These are phyloP conservation scores for Venturia canescens DNA, from an alignment of 1,140 invertebrate species.

Conservation along the genomic window DNA sequence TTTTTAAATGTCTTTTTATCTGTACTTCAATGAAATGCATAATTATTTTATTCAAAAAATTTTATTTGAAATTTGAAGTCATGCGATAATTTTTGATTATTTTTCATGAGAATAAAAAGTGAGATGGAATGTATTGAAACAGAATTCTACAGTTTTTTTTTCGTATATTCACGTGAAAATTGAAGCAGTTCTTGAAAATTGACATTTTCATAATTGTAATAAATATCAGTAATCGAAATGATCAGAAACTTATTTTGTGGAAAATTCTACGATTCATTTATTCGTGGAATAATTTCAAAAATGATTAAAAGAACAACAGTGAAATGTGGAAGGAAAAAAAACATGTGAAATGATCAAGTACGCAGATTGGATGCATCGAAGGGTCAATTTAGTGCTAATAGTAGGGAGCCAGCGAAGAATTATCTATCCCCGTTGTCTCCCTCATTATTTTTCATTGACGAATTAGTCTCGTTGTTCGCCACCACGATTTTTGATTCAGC, in stretches of 20 bases:
- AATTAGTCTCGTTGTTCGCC: neutral
- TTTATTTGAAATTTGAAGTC: neutral
- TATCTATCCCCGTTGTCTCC: neutral
- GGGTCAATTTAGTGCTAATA: constrained; percentile 19
- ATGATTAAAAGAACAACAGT: neutral
- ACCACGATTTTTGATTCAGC: neutral
- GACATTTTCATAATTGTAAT: too few species aligned
- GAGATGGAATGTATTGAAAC: too few species aligned
- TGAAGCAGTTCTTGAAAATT: too few species aligned
- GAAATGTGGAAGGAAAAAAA: constrained; percentile 6
- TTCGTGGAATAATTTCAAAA: too few species aligned
- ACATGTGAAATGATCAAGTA: neutral
- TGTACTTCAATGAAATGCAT: neutral
- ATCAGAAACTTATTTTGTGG: too few species aligned
- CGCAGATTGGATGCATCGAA: neutral
- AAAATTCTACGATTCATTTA: too few species aligned
- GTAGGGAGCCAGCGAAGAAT: constrained; percentile 13
- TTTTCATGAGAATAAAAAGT: too few species aligned
- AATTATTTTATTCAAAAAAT: neutral
- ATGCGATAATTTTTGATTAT: neutral
- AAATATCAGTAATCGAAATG: too few species aligned
- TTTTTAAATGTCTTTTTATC: too few species aligned
- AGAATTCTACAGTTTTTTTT: too few species aligned
- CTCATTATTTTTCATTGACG: constrained; percentile 22
- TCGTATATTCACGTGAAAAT: too few species aligned